Conservation (phyloP, 2,888 invertebrate species). For the Patella depressa region DNA sequence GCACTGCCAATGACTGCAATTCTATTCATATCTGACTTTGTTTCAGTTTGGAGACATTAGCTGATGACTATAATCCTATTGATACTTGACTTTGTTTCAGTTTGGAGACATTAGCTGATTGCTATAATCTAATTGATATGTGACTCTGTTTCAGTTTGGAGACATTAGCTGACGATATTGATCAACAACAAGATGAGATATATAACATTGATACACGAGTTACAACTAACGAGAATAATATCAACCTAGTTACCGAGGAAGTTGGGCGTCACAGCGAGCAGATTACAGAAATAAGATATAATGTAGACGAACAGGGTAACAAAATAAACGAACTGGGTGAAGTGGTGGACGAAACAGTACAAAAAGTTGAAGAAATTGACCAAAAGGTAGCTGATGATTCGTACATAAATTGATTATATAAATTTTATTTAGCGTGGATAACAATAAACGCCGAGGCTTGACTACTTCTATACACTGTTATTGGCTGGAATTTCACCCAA, state of each 20-base stretch:
- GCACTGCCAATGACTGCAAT: no score
- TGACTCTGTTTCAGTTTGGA: background rate
- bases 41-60: no score
- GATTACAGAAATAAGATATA: background rate
- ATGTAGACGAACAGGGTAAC: conserved; percentile 34
- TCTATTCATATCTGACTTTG: no score
- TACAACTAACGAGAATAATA: conserved; percentile 34
- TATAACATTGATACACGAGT: background rate
- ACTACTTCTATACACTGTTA: no score
- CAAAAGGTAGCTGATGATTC: conserved; percentile 64
- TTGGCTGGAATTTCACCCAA: no score
- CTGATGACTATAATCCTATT: no score
- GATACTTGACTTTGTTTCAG: no score
- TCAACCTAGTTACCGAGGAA: conserved; percentile 46
- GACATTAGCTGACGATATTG: background rate
- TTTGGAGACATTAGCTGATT: no score
- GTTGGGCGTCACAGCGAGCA: conserved; percentile 43
- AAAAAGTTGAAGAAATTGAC: conserved; percentile 43
- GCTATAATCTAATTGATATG: no score
- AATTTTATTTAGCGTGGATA: no score
- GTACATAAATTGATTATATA: no score
- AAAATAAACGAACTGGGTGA: conserved; percentile 47
- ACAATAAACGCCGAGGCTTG: no score
- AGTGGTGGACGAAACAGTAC: conserved; percentile 47
- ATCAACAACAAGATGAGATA: background rate